phyloP scores from a whole-genome alignment of 1,140 invertebrate genomes.

The Cydia splendana region DNA sequence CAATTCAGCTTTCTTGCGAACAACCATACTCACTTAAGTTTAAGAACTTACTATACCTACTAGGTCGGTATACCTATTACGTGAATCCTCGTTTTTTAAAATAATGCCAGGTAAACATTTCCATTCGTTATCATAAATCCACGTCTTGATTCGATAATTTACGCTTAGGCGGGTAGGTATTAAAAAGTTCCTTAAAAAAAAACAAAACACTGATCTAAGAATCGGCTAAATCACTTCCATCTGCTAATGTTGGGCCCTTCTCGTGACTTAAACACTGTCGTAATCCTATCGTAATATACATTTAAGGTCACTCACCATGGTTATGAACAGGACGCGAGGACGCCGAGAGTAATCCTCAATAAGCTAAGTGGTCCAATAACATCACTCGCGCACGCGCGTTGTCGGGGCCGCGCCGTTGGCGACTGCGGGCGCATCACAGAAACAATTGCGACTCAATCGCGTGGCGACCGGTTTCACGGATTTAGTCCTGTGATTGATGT shows the following conservation, averaged over 20 bases:
- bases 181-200: not conserved
- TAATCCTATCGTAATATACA: not conserved
- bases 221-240: not conserved
- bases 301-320: constrained; percentile 48
- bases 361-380: constrained; percentile 67
- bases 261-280: not conserved
- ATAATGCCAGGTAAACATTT: too few species aligned
- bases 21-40: too few species aligned
- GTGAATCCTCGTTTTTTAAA: too few species aligned
- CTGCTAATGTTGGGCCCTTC: not conserved
- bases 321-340: constrained; percentile 53
- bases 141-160: too few species aligned
- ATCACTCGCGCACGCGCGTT: constrained; percentile 47
- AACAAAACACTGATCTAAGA: constrained; percentile 8
- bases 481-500: constrained; percentile 2
- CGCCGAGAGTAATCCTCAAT: constrained; percentile 49
- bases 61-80: too few species aligned
- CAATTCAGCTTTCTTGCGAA: too few species aligned
- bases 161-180: not conserved
- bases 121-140: not conserved
- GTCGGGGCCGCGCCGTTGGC: constrained; percentile 41
- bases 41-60: too few species aligned
- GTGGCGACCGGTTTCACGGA: not conserved
- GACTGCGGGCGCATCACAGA: constrained; percentile 38
- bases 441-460: constrained; percentile 15